Conservation (phyloP, 2,888 invertebrate species). For the Xylocampa areola region DNA sequence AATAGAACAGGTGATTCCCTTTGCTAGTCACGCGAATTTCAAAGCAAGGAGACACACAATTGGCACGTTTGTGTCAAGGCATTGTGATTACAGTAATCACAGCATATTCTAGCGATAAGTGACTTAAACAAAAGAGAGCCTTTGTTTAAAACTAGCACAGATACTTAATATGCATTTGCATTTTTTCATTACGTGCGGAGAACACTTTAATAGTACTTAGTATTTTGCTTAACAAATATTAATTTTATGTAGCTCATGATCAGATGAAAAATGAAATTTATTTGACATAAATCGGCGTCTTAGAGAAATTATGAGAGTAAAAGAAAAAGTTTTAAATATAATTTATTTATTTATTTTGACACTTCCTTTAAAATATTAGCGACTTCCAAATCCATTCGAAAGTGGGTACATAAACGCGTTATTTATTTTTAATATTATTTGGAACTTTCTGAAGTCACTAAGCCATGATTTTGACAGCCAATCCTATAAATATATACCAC, state of each 20-base stretch:
- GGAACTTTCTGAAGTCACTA: not conserved
- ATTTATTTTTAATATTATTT: conserved; percentile 2
- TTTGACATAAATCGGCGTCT: too few species aligned
- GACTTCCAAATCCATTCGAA: conserved; percentile 10
- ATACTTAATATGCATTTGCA: conserved; percentile 31
- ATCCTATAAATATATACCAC: too few species aligned
- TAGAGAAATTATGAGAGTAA: too few species aligned
- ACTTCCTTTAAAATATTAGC: too few species aligned
- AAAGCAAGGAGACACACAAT: conserved; percentile 26
- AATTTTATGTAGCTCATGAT: conserved; percentile 15
- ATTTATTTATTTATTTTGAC: too few species aligned
- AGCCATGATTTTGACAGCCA: too few species aligned
- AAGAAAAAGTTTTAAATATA: not conserved
- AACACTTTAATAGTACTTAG: not conserved
- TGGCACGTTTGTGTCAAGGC: conserved; percentile 52
- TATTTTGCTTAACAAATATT: conserved; percentile 8
- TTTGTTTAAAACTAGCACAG: conserved; percentile 53
- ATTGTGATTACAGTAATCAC: conserved; percentile 49
- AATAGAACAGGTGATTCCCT: not conserved
- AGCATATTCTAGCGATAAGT: conserved; percentile 43
- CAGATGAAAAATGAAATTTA: too few species aligned
- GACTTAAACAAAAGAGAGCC: conserved; percentile 45
- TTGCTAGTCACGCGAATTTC: not conserved
- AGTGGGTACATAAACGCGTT: not conserved
- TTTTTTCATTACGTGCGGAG: conserved; percentile 16